phyloP scores from a whole-genome alignment of 92 coral and sea anemone genomes.

The Micromussa lordhowensis region DNA sequence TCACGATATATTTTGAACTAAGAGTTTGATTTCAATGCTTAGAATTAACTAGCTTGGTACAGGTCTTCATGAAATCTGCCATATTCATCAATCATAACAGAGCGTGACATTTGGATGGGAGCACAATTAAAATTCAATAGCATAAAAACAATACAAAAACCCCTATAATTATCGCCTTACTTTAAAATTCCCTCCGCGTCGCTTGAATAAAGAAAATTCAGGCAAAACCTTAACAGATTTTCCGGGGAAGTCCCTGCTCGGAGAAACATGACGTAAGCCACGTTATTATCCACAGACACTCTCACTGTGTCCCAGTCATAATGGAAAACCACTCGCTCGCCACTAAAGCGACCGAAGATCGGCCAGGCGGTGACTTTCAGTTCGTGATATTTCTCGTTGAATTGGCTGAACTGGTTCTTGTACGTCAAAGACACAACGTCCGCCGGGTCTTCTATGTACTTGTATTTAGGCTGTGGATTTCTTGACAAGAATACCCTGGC shows the following conservation, averaged over 20 bases:
- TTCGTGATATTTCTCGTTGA: conserved; percentile 55
- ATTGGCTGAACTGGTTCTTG: conserved; percentile 70
- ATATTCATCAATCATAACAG: neutral
- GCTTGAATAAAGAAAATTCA: conserved; percentile 49
- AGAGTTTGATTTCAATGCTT: neutral
- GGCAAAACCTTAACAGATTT: conserved; percentile 41
- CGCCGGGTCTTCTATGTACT: conserved; percentile 76
- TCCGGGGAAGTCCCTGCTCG: conserved; percentile 79
- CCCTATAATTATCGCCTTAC: conserved; percentile 24
- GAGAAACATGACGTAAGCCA: conserved; percentile 66
- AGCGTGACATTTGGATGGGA: neutral
- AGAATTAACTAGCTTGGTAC: neutral
- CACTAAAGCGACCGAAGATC: conserved; percentile 67
- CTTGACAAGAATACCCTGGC: conserved; percentile 53
- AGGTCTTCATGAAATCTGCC: neutral
- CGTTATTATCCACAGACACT: conserved; percentile 42
- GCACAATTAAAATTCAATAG: neutral
- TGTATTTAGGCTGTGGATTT: conserved; percentile 52
- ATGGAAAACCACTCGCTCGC: conserved; percentile 35
- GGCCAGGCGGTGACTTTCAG: conserved; percentile 35
- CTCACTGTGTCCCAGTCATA: conserved; percentile 70
- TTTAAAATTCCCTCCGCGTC: conserved; percentile 34
- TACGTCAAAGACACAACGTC: conserved; percentile 63
- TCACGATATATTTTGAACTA: too few species aligned
- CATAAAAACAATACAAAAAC: neutral